Conservation (phyloP, 2,888 invertebrate genomes). For the Macrophya alboannulata region DNA sequence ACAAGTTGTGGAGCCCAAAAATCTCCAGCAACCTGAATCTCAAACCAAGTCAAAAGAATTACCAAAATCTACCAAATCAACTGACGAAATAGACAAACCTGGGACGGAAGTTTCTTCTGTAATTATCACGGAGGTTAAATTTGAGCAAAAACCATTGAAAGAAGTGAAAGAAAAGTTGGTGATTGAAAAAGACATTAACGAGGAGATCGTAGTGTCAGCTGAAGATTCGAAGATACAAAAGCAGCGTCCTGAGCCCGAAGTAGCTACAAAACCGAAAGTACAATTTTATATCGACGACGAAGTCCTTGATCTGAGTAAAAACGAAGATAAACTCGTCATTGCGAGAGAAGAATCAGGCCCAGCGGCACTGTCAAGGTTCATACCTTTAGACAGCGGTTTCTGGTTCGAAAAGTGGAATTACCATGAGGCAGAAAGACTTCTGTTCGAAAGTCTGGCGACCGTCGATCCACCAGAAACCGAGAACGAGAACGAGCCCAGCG, state of each 20-base stretch:
- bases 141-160: slow-evolving; percentile 45
- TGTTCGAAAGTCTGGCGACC: slow-evolving; percentile 82
- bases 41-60: slow-evolving; percentile 7
- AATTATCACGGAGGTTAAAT: slow-evolving; percentile 16
- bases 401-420: slow-evolving; percentile 85
- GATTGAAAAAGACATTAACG: slow-evolving; percentile 39
- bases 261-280: slow-evolving; percentile 70
- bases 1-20: not conserved
- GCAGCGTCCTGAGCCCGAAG: slow-evolving; percentile 56
- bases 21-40: not conserved
- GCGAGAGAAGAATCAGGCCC: slow-evolving; percentile 45
- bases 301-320: slow-evolving; percentile 71
- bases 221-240: slow-evolving; percentile 43
- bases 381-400: slow-evolving; percentile 81
- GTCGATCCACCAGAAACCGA: slow-evolving; percentile 76
- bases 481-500: slow-evolving; percentile 64
- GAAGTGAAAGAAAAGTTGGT: slow-evolving; percentile 48
- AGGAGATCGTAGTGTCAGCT: slow-evolving; percentile 22
- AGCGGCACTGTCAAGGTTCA: slow-evolving; percentile 67
- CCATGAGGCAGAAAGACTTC: slow-evolving; percentile 86
- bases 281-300: slow-evolving; percentile 77
- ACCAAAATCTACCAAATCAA: slow-evolving; percentile 14
- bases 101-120: slow-evolving; percentile 13
- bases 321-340: slow-evolving; percentile 63
- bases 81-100: slow-evolving; percentile 27